Evolutionary conservation across 1,140 invertebrate genomes (phyloP), one percentile per base, ranked within the genome.

Genomic region (Megalopta genalis): DNA sequence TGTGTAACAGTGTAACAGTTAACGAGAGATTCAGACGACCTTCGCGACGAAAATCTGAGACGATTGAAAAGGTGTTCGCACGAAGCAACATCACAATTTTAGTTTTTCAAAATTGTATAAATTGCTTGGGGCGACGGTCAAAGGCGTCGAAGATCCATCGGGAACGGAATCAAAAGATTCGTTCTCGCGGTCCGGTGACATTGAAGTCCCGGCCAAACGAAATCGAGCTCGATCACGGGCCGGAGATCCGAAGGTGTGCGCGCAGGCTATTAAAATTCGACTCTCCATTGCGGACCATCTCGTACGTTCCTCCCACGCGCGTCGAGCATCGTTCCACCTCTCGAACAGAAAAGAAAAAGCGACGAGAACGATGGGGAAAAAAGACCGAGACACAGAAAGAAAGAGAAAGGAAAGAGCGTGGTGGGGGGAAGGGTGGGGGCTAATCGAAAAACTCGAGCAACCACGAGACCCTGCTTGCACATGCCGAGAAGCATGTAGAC

Each of bases 381-480:
- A 18, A 23, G 27, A 6, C 32, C 46, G 52, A 59, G 21, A 39
- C 23, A 39, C 23, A n/a, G 46, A 42, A n/a, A 66, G 23, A 32
- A 68, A 63, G 27, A 62, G 52, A 37, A 59, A 69, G 25, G 73
- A 78, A 67, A 49, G 57, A n/a, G 23, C 65, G 46, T 39, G n/a
- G 81, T 57, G 67, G 66, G 60, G 57, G 73, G 39, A 52, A 69
- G 39, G 57, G n/a, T 81, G 64, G 68, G 66, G 65, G 57, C 60
- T 84, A 86, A 83, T 86, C 84, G 81, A 77, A 84, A 84, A 85
- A 86, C 73, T 87, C 86, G 86, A 87, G 84, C 86, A 87, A 77
- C 75, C 71, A 75, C 83, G 25, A 76, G 74, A 82, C 80, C 76
- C 59, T 49, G 84, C 82, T 75, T 60, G 74, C 82, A 76, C 84